Base-by-base conservation (phyloP, 2,888 invertebrate genomes). In the Andrena camellia region DNA sequence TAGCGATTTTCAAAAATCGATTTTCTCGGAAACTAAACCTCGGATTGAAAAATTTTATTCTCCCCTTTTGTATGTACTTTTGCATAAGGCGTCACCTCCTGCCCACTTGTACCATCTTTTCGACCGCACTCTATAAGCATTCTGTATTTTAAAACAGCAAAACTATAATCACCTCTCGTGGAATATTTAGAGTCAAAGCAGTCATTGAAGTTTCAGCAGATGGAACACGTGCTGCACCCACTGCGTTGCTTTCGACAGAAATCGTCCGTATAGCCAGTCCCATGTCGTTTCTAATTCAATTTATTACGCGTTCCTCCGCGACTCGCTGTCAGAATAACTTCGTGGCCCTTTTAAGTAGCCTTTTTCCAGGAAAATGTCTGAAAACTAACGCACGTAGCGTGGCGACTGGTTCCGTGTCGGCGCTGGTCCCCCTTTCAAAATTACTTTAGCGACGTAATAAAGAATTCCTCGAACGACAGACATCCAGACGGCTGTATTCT, bases 391-490 rank as follows among this genome's bases (percentile, higher is more conserved):
- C 72, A 71, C 62, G 67, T 52, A 10, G 20, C 20, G 35, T 20
- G 60, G 8, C 23, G 68, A 75, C 68, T 29, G 76, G 23, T 20
- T 13, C 17, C n/a, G n/a, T 35, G 35, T 33, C 69, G 20, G 29
- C 10, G 33, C 10, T n/a, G 42, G 33, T 42, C 26, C 20, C 23
- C 72, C 35, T 52, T 74, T 74, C 60, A 66, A 81, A 82, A 82
- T 78, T 74, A 79, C 72, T 78, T 81, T 75, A 81, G 63, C 68
- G 33, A 7, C 35, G 72, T 73, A 67, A 84, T 83, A 83, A 84
- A 78, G 83, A 84, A 84, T 84, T 79, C 84, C 60, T 75, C 75
- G 63, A 72, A 78, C 82, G 84, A 69, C 83, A 72, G 82, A 78
- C 68, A 69, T 78, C 75, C 82, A 63, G 71, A 78, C 73, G 33